Evolutionary conservation across 2,113 vertebrate species (phyloP), one percentile per base, ranked within the genome.

Genomic region (Dendropsophus ebraccatus): DNA sequence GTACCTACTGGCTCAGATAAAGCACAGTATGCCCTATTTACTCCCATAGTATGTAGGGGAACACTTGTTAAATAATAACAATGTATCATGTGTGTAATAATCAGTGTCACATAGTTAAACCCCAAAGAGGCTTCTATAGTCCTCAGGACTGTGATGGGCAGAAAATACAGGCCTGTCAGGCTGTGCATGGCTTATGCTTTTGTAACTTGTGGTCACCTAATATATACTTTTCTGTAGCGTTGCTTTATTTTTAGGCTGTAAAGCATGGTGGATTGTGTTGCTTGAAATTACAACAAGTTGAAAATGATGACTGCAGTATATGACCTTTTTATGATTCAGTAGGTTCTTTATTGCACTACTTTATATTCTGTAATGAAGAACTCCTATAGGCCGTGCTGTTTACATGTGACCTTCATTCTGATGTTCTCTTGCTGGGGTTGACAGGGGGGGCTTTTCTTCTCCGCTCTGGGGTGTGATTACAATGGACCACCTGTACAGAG

Each of bases 291-390:
- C 25, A 52, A 49, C n/a, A 58, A 73, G 2, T 25, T 56, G 17
- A 67, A 70, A 37, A 35, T 69, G 21, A n/a, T 72, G 13, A 74
- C 73, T 86, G 78, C 35, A 74, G 17, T 62, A 73, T 19, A 9
- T 62, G 85, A 74, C 85, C 85, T 86, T 86, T 86, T 6, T 25
- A 50, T n/a, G 67, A 70, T 35, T 86, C 77, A 81, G 52, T 86
- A 58, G 52, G 52, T 60, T 47, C 50, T 74, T 81, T 81, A 67
- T 81, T 86, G 3, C 14, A 37, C 28, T 60, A 16, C 58, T 70
- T 79, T 37, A 28, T 86, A 60, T 73, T n/a, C 60, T 30, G 47
- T 58, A 62, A 81, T 86, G 25, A 80, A 80, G 47, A 16, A 32
- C 58, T 35, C 1, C 62, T 86, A 17, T 30, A 54, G 21, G 37